Evolutionary conservation across 2,113 vertebrate genomes (phyloP).

Genomic region (Lampris megalopsis): DNA sequence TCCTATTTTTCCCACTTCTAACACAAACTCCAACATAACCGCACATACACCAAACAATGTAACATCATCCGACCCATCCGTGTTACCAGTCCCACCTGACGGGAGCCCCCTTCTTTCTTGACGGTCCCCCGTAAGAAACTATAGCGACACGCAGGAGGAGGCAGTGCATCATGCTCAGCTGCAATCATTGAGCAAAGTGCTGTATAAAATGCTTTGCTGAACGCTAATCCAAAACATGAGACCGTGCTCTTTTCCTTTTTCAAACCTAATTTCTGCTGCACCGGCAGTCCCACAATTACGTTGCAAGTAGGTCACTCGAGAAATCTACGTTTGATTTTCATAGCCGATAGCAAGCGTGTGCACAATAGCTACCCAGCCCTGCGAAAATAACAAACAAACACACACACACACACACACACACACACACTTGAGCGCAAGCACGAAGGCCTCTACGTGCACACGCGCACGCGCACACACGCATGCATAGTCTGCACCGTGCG

Average conservation of each 20-base stretch:
- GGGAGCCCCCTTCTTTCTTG: slow-evolving; percentile 28
- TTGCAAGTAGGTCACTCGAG: slow-evolving; percentile 38
- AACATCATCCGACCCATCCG: slow-evolving; percentile 44
- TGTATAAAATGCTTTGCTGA: slow-evolving; percentile 2
- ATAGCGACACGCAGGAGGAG: background rate
- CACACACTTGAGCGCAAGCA: slow-evolving; percentile 23
- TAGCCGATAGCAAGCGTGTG: background rate
- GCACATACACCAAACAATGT: slow-evolving; percentile 21
- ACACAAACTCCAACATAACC: slow-evolving; percentile 5
- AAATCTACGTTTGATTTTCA: slow-evolving; percentile 39
- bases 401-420: background rate
- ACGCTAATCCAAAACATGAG: slow-evolving; percentile 9
- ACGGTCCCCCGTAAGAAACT: slow-evolving; percentile 9
- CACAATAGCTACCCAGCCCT: background rate
- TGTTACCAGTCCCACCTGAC: slow-evolving; percentile 62
- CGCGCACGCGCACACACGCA: background rate
- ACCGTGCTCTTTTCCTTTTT: slow-evolving; percentile 6
- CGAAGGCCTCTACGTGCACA: slow-evolving; percentile 16
- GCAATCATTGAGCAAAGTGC: slow-evolving; percentile 6
- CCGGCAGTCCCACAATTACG: slow-evolving; percentile 25
- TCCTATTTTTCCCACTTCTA: background rate
- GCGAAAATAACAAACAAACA: background rate
- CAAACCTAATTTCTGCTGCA: slow-evolving; percentile 31
- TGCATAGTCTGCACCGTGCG: background rate
- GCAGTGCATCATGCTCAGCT: background rate